Evolutionary conservation across 2,888 invertebrate species (phyloP), one percentile per base, ranked within the genome.

Genomic region (Drosophila vallismaia): DNA sequence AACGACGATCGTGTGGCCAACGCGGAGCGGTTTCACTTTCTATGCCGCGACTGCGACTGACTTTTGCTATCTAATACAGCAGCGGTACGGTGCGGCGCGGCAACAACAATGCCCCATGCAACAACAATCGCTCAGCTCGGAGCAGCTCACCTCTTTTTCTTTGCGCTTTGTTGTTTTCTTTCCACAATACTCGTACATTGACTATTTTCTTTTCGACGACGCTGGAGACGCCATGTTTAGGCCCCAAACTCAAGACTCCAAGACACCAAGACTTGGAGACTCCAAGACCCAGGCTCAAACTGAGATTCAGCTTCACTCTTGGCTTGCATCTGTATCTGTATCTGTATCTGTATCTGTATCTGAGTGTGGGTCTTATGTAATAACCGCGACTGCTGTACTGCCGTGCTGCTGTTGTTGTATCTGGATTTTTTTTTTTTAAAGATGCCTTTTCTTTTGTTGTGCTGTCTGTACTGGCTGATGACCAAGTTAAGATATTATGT

Each of bases 401-500:
- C n/a, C 5, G 4, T 33, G n/a, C 10, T 52, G 55, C 26, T 75
- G 74, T 62, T 66, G 72, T 14, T 75, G 49, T 33, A 9, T 33
- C 4, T 67, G 31, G 45, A 73, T 69, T 50, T 73, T 46, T 36
- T 76, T 76, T 48, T 75, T 72, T 77, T 72, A 81, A 81, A 84
- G 84, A 85, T 85, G 86, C 84, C 86, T 85, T 85, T 85, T 85
- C 84, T 85, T 85, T 85, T 86, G 86, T 86, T 82, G 79, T 76
- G 60, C 71, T 62, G 63, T 29, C 59, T 45, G 63, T 36, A 29
- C 45, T 70, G 75, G 63, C 83, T 85, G 84, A 85, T 85, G 86
- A 86, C 86, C 84, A 86, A 86, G 86, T 85, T 84, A 81, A 85
- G 86, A 85, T 86, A 86, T 84, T 84, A 80, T 86, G 84, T 79